Evolutionary conservation across 1,140 invertebrate genomes (phyloP), one percentile per base, ranked within the genome.

Genomic region (Acromyrmex charruanus): DNA sequence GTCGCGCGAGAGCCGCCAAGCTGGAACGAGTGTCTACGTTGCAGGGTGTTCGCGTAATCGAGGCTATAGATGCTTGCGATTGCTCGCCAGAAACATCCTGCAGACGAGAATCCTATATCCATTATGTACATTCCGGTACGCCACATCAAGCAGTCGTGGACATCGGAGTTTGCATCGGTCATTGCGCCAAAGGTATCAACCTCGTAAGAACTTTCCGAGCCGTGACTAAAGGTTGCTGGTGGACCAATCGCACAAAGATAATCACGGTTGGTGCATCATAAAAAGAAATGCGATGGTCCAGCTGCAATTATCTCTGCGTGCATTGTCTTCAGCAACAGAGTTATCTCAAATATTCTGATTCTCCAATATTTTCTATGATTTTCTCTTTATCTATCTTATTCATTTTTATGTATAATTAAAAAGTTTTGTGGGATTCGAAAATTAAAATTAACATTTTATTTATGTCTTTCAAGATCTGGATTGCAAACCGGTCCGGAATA

Each of bases 101-200:
- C 77, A 93, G 91, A 80, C 86, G 95, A 72, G 93, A 94, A 81
- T 91, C 94, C 1, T 94, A 94, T 28, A 92, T 91, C n/a, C 93
- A 95, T 90, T 81, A 93, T 3, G 80, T 96, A 6, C 94, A 96
- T 85, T 93, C 92, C 14, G 95, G 95, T 16, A 96, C 96, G 16
- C 95, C 95, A 5, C 94, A 95, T 89, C 95, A 96, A 84, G 93
- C 93, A 9, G 92, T 94, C 49, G 87, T 96, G 18, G 95, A 96
- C 72, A 90, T 96, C 3, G 96, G 96, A 0, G 84, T 93, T 25
- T 96, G 96, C 87, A 89, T 94, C 77, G 96, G 96, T 14, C 93
- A 90, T 68, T 96, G 95, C 81, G 74, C 69, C 2, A 92, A 93
- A 88, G 94, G 94, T 94, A 91, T 39, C 69, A 44, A 53, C 3